Evolutionary conservation across 2,888 invertebrate genomes (phyloP).

Genomic region (Tortricodes alternella): DNA sequence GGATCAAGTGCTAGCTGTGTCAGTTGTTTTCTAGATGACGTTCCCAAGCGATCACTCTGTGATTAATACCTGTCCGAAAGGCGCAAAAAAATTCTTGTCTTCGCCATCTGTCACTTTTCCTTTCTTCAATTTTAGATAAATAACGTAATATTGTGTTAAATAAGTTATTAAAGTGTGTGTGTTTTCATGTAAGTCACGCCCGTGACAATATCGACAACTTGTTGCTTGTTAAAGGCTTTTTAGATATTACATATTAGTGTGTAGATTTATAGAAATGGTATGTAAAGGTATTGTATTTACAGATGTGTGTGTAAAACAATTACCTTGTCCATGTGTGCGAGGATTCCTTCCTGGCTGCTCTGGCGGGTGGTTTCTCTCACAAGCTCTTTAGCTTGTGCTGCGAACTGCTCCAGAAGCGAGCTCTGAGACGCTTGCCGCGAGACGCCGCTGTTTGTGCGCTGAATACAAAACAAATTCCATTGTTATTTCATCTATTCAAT

Average conservation of each 20-base stretch:
- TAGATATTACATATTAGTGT: too few species aligned
- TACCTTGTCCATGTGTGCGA: constrained; percentile 96
- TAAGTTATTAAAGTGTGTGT: constrained; percentile 9
- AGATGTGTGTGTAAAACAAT: not conserved
- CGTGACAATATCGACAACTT: too few species aligned
- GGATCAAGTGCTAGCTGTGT: not conserved
- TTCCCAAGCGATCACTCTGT: constrained; percentile 25
- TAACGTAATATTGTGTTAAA: constrained; percentile 40
- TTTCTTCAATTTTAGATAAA: constrained; percentile 75
- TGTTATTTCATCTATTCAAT: too few species aligned
- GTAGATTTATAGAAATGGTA: too few species aligned
- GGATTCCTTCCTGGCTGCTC: constrained; percentile 93
- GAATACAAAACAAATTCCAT: too few species aligned
- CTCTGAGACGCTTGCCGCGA: constrained; percentile 91
- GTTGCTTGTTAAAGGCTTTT: too few species aligned
- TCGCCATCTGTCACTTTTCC: constrained; percentile 91
- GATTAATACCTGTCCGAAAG: constrained; percentile 89
- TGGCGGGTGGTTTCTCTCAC: constrained; percentile 94
- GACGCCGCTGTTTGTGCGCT: constrained; percentile 68
- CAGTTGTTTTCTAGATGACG: not conserved
- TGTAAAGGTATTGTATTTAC: too few species aligned
- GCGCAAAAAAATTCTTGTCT: constrained; percentile 89
- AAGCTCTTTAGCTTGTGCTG: constrained; percentile 93
- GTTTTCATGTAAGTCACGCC: too few species aligned
- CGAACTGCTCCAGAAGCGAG: constrained; percentile 93